Evolutionary conservation across 2,888 invertebrate genomes (phyloP), one percentile per base, ranked within the genome.

Genomic region (Clusia tigrina): DNA sequence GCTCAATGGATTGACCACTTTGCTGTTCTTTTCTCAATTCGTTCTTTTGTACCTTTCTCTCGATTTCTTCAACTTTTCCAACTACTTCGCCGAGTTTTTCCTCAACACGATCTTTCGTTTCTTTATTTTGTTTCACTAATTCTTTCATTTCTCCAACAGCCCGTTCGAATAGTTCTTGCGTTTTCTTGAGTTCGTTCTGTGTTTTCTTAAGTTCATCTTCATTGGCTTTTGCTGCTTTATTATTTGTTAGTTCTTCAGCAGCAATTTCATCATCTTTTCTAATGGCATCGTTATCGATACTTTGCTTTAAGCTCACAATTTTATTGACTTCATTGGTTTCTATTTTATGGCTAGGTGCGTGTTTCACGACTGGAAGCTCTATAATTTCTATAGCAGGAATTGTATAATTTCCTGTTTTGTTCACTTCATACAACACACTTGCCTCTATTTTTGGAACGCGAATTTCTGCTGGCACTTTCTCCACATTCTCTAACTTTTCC

Each of bases 1-100:
- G 61, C 1, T 15, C 38, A 58, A 25, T 51, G 6, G 22, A 2
- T 51, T 56, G 57, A 2, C 20, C 54, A n/a, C n/a, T n/a, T n/a
- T n/a, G n/a, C n/a, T n/a, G n/a, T n/a, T n/a, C n/a, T n/a, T n/a
- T n/a, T n/a, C n/a, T n/a, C n/a, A n/a, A n/a, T 23, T 66, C 65
- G 54, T 69, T 79, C 58, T 85, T 83, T 67, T 86, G 80, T 17
- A 86, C 86, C 68, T 86, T 85, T n/a, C 83, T 84, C 70, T 87
- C 86, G 68, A 87, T 84, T 69, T 86, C 82, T 1, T 76, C 72
- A 0, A 81, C 75, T 61, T 73, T 76, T 65, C 82, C 77, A 1
- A 76, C 77, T 6, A 81, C 79, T 70, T 81, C 69, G 10, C 77
- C 80, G 2, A 80, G 66, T 64, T 79, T 79, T 57, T 80, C 76